Evolutionary conservation across 2,113 vertebrate species (phyloP).

Genomic region (Indicator indicator): DNA sequence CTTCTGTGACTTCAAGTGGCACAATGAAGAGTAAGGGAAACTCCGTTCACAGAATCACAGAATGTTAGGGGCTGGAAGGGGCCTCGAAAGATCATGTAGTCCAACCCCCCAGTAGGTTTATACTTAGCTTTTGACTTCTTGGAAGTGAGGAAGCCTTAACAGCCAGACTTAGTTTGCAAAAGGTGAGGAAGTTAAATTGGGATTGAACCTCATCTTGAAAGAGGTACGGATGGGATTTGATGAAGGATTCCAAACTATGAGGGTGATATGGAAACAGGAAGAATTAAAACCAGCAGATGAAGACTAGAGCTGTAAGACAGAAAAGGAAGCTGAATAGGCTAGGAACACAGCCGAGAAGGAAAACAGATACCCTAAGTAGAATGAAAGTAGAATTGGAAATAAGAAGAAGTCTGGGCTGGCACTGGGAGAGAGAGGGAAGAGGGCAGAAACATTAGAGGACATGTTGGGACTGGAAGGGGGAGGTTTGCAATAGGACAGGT

Average conservation of each 20-base stretch:
- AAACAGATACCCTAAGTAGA: neutral
- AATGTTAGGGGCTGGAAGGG: too few relatives aligned
- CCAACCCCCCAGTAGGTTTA: neutral
- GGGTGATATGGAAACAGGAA: neutral
- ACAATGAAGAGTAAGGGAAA: neutral
- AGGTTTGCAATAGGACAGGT: neutral
- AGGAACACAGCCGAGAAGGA: neutral
- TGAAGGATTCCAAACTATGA: neutral
- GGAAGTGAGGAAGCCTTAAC: neutral
- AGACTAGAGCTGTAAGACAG: neutral
- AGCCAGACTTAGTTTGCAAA: neutral
- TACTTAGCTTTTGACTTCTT: neutral
- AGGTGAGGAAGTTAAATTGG: neutral
- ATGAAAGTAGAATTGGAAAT: neutral
- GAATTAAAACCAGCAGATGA: neutral
- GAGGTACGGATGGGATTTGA: neutral
- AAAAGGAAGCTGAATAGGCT: neutral
- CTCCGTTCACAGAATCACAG: neutral
- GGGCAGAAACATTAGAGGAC: neutral
- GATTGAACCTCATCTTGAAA: neutral
- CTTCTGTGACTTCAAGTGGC: neutral
- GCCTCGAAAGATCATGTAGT: too few relatives aligned
- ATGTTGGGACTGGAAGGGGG: neutral
- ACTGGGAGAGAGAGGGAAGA: neutral
- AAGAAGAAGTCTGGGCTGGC: neutral